These are phyloP conservation scores for Euzophera pinguis DNA, from an alignment of 2,888 invertebrate genomes.

Conservation along the genomic window DNA sequence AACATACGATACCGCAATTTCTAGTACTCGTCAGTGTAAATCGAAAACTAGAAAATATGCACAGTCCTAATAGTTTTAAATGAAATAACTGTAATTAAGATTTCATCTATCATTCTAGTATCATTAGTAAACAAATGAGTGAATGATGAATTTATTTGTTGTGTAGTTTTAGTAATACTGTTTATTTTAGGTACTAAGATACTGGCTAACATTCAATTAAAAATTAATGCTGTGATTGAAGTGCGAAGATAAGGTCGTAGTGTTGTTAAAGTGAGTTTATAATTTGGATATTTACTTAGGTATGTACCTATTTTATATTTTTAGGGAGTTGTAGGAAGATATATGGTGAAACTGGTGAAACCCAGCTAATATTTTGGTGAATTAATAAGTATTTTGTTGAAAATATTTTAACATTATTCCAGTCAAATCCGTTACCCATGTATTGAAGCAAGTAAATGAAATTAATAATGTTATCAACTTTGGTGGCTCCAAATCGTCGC, in stretches of 20 bases:
- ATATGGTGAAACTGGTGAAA: no score
- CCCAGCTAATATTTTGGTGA: no score
- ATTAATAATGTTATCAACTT: not conserved
- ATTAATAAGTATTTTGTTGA: no score
- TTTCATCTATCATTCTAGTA: not conserved
- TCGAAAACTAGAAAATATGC: conserved; percentile 13
- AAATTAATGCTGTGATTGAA: conserved; percentile 11
- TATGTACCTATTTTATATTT: not conserved
- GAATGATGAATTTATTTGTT: conserved; percentile 16
- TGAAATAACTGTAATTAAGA: conserved; percentile 19
- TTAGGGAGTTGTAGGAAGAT: no score
- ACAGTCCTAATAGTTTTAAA: conserved; percentile 16
- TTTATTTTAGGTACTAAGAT: conserved; percentile 7
- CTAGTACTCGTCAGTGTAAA: conserved; percentile 19
- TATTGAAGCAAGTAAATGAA: no score
- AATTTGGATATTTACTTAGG: not conserved
- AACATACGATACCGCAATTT: conserved; percentile 22
- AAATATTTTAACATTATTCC: no score
- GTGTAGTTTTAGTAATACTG: conserved; percentile 13
- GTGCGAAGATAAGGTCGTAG: not conserved
- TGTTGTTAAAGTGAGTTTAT: not conserved
- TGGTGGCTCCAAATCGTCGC: not conserved
- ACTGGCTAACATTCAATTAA: not conserved
- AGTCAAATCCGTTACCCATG: no score
- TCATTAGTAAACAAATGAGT: conserved; percentile 9